phyloP scores from a whole-genome alignment of 2,888 invertebrate genomes.

The Noctua pronuba region DNA sequence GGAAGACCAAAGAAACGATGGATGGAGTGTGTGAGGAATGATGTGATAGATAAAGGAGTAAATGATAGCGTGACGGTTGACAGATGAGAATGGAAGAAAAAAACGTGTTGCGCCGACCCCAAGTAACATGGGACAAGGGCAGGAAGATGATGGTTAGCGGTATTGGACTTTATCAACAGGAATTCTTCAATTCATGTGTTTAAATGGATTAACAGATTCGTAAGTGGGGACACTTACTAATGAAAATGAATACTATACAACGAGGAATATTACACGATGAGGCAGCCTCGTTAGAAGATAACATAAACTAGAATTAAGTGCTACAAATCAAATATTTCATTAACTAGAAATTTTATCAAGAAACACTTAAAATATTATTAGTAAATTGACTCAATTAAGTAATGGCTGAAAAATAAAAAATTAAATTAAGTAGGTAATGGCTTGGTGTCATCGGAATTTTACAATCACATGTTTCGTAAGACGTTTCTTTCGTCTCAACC shows the following conservation, averaged over 20 bases:
- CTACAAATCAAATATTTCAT: slow-evolving; percentile 4
- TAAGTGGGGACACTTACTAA: not conserved
- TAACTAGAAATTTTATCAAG: not conserved
- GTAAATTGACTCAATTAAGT: slow-evolving; percentile 9
- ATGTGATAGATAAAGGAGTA: too few species aligned
- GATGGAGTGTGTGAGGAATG: too few species aligned
- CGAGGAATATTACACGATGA: not conserved
- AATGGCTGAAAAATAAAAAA: too few species aligned
- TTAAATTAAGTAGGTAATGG: too few species aligned
- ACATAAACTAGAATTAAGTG: not conserved
- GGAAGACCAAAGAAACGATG: too few species aligned
- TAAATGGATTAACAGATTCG: not conserved
- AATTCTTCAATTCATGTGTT: not conserved
- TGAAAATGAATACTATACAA: not conserved
- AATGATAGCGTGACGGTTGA: too few species aligned
- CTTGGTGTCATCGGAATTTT: not conserved
- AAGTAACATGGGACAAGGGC: too few species aligned
- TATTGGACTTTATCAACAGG: too few species aligned
- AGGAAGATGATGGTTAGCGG: too few species aligned
- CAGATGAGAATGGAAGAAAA: too few species aligned
- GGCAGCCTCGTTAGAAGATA: not conserved
- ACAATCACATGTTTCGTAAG: not conserved
- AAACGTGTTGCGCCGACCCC: too few species aligned
- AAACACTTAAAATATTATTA: slow-evolving; percentile 10
- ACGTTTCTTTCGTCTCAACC: not conserved